Percentiles rank a stretch among this genome's conserved stretches.
These are phyloP conservation scores for Sitodiplosis mosellana DNA, from an alignment of 1,140 invertebrate species.

Conservation along the genomic window DNA sequence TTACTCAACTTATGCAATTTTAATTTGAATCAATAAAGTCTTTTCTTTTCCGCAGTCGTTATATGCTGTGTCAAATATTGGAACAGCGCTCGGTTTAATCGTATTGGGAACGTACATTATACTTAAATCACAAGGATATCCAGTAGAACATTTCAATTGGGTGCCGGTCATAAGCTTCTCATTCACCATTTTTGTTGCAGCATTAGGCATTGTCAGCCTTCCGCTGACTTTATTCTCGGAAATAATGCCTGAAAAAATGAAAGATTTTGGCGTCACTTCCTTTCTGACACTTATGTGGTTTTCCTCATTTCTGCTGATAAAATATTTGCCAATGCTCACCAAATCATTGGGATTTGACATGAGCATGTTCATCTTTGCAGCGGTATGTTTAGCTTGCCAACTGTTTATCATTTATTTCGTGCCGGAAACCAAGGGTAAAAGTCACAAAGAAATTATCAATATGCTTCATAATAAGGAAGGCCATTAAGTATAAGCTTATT, in stretches of 20 bases:
- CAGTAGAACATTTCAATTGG: constrained; percentile 8
- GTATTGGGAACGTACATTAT: not conserved
- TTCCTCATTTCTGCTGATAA: not conserved
- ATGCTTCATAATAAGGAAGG: constrained; percentile 1
- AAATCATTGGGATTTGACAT: not conserved
- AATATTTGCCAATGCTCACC: not conserved
- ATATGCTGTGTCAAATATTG: not conserved
- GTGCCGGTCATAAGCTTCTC: constrained; percentile 18
- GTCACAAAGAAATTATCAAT: constrained; percentile 36
- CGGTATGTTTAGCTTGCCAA: not conserved
- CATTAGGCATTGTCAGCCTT: constrained; percentile 15
- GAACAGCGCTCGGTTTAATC: not conserved
- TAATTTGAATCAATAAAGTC: not conserved
- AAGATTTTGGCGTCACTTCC: not conserved
- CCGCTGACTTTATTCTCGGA: constrained; percentile 20
- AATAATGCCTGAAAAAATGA: constrained; percentile 15
- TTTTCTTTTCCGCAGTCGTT: not conserved
- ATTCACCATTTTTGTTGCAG: constrained; percentile 16
- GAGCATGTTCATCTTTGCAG: not conserved
- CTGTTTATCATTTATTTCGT: constrained; percentile 21
- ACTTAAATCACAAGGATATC: not conserved
- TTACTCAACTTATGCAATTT: not conserved
- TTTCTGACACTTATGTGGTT: not conserved
- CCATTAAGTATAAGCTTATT: too few species aligned
- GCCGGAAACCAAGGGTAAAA: constrained; percentile 50